Base-by-base conservation (phyloP, 1,140 invertebrate genomes). In the Nautilus pompilius region DNA sequence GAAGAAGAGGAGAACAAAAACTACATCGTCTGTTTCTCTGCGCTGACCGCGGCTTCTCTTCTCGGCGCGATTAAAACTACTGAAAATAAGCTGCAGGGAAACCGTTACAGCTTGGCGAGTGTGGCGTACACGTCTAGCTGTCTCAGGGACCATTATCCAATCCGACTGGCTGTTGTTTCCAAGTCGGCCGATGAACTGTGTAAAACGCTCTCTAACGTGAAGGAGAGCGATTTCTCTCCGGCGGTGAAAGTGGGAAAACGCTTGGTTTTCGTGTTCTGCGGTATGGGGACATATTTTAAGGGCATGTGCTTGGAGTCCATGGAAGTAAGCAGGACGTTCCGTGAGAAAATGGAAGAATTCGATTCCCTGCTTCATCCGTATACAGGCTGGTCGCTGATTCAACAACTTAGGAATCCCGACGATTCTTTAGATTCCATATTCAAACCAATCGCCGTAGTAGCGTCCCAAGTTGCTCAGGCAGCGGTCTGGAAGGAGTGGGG, bases 261-360 rank as follows among this genome's bases (percentile, higher is more conserved):
- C 3, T 20, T 70, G 0, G 49, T 70, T 17, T 67, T 65, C 76
- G 85, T 98, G 32, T 98, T 95, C 81, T 91, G 93, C 49, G 95
- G 95, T 32, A 97, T 98, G 93, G 96, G 95, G 8, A 90, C 90
- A 32, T 93, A 98, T 82, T 98, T 95, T 95, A 84, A 88, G 30
- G 92, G 92, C 65, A 98, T 98, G 95, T 93, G 88, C 6, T 88
- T 88, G 74, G 86, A 90, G 24, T 82, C 98, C 10, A 88, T 97
- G 84, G 71, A 84, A 34, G 84, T 97, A 45, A 88, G 92, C 51
- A 3, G 24, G 15, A 77, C 85, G 0, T 97, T 98, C 80, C 87
- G 87, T 34, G 83, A 88, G 30, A 89, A 89, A 30, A 88, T 98
- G 55, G 83, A 86, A 65, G 87, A 66, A 22, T 60, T 72, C 33